Conservation (phyloP, 2,888 invertebrate species). For the Globia sparganii region DNA sequence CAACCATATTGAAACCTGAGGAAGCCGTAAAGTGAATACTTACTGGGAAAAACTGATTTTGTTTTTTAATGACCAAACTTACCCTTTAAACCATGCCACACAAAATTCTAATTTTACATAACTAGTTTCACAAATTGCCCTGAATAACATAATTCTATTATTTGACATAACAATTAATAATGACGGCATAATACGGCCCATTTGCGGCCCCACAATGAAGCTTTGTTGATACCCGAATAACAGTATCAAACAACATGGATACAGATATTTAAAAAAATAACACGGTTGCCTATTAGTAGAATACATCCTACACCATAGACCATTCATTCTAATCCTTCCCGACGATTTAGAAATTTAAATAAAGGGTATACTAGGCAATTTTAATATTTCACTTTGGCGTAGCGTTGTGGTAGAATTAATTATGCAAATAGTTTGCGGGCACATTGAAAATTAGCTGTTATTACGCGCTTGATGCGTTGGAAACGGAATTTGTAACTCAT, state of each 20-base stretch:
- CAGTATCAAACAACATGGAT: slow-evolving; percentile 25
- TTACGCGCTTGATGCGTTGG: slow-evolving; percentile 72
- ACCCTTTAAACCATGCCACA: neutral
- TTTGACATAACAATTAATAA: slow-evolving; percentile 49
- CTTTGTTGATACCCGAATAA: slow-evolving; percentile 50
- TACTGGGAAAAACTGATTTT: too few relatives aligned
- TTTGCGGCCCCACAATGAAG: slow-evolving; percentile 38
- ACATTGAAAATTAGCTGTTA: slow-evolving; percentile 81
- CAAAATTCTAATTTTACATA: neutral
- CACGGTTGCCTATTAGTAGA: slow-evolving; percentile 22
- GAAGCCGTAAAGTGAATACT: too few relatives aligned
- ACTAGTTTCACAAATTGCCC: slow-evolving; percentile 22
- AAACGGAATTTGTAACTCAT: slow-evolving; percentile 58
- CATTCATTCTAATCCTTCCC: slow-evolving; percentile 73
- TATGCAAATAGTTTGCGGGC: slow-evolving; percentile 83
- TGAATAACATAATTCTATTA: slow-evolving; percentile 38
- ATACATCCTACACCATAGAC: slow-evolving; percentile 46
- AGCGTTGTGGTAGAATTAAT: slow-evolving; percentile 80
- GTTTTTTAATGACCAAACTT: neutral
- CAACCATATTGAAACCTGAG: too few relatives aligned
- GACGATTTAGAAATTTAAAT: slow-evolving; percentile 85
- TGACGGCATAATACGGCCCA: slow-evolving; percentile 32
- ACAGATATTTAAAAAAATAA: slow-evolving; percentile 53
- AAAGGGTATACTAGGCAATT: slow-evolving; percentile 79
- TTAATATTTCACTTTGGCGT: slow-evolving; percentile 78